Percentiles rank a stretch among this genome's conserved stretches.
phyloP scores from a whole-genome alignment of 2,113 vertebrate species.

The Malurus elegans region DNA sequence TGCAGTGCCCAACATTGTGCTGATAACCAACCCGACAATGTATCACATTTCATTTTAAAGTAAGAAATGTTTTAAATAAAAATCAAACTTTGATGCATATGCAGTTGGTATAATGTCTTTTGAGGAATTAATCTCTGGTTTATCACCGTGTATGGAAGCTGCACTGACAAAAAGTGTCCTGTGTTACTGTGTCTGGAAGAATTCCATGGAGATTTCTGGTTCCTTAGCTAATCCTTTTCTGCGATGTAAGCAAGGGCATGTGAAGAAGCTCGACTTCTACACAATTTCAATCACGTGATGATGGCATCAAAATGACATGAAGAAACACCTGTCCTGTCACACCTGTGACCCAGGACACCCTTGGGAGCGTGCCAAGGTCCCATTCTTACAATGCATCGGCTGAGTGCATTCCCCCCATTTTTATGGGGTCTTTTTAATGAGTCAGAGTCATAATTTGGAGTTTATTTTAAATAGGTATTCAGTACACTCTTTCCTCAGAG shows the following conservation, averaged over 20 bases:
- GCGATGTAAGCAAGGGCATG: not conserved
- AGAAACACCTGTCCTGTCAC: not conserved
- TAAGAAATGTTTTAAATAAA: not conserved
- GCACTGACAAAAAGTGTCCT: not conserved
- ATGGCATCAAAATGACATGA: not conserved
- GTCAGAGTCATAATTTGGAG: too few relatives aligned
- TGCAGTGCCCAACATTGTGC: not conserved
- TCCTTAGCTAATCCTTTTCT: not conserved
- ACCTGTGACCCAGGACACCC: not conserved
- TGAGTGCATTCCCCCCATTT: accelerated
- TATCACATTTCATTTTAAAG: not conserved
- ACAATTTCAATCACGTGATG: not conserved
- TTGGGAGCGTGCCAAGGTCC: not conserved
- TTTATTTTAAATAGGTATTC: too few relatives aligned
- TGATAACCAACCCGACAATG: not conserved
- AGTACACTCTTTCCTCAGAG: too few relatives aligned
- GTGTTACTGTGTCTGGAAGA: not conserved
- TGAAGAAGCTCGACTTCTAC: not conserved
- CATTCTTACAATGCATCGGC: accelerated
- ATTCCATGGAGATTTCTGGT: not conserved
- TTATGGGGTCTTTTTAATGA: too few relatives aligned
- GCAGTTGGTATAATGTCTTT: not conserved
- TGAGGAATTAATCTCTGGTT: not conserved
- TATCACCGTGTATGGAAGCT: not conserved
- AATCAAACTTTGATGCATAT: not conserved